Base-by-base conservation (phyloP, 2,888 invertebrate species). In the Scaptomyza caliginosa region DNA sequence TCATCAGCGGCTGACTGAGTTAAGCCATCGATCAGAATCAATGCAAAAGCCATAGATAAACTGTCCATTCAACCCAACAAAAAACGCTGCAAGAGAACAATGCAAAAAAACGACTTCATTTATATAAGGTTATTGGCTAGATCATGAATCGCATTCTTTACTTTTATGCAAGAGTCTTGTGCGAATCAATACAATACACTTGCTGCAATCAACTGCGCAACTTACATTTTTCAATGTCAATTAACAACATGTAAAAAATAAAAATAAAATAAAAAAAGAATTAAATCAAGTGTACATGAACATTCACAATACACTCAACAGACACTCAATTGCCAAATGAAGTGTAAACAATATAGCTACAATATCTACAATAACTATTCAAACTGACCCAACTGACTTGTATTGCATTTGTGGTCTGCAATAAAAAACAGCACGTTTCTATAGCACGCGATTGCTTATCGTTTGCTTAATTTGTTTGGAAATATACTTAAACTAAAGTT, bases 181-280 rank as follows among this genome's bases (percentile, higher is more conserved):
- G 67, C 26, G 45, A 17, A 23, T 39, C 30, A 28, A 13, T 11
- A 49, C 48, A 55, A 38, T n/a, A n/a, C n/a, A n/a, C 57, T 45
- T 54, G 60, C 28, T 48, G 24, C 62, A 74, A 59, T 60, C 51
- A 70, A 63, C 45, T 58, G 77, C 51, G 67, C 66, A 67, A 58
- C 71, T 60, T 52, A 55, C 67, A 72, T 67, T 66, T 66, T 69
- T 60, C 79, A 79, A 81, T 78, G 84, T 74, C 83, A 86, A 86
- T 83, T 78, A 67, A n/a, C n/a, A 72, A 78, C 73, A 66, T 67
- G 84, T 79, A 70, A 65, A 66, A 49, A 40, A n/a, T n/a, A n/a
- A n/a, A n/a, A n/a, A n/a, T n/a, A n/a, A n/a, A n/a, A n/a, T n/a
- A n/a, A n/a, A 70, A 65, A 66, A 49, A 40, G 46, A 59, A 71